These are phyloP conservation scores for Pipa parva DNA, from an alignment of 2,113 vertebrate species.

Conservation along the genomic window DNA sequence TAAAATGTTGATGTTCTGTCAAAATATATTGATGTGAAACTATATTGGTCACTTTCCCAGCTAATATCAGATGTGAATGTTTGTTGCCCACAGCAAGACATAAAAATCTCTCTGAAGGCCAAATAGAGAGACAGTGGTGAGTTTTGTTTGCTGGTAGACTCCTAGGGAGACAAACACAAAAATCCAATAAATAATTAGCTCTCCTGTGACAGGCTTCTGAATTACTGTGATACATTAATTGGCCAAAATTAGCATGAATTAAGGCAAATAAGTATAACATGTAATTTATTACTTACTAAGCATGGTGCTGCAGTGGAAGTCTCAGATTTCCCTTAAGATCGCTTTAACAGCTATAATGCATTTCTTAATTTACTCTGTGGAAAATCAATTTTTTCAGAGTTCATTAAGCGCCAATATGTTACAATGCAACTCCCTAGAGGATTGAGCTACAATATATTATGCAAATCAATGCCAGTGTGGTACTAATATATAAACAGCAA, in stretches of 20 bases:
- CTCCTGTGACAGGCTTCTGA: constrained; percentile 94
- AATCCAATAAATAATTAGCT: constrained; percentile 98
- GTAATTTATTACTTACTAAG: constrained; percentile 99
- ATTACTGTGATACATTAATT: constrained; percentile 99
- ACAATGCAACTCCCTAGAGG: constrained; percentile 95
- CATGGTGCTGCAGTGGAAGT: constrained; percentile 92
- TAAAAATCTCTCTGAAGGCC: constrained; percentile 62
- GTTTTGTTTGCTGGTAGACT: constrained; percentile 83
- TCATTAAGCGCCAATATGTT: constrained; percentile 99
- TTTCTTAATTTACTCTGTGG: constrained; percentile 99
- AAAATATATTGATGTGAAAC: background rate
- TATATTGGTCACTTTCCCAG: constrained; percentile 57
- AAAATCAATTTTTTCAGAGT: constrained; percentile 99
- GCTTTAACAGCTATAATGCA: constrained; percentile 99
- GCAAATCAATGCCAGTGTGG: constrained; percentile 84
- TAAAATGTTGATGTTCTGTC: constrained; percentile 53
- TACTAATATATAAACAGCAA: constrained; percentile 97
- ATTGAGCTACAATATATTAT: constrained; percentile 92
- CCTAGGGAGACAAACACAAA: constrained; percentile 76
- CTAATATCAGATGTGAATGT: constrained; percentile 52
- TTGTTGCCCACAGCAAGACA: constrained; percentile 57
- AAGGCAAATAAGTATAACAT: constrained; percentile 99
- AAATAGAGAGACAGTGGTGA: constrained; percentile 68
- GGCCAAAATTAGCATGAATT: constrained; percentile 99
- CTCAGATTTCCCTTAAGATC: constrained; percentile 98